Evolutionary conservation across 1,140 invertebrate species (phyloP).

Genomic region (Penaeus indicus): DNA sequence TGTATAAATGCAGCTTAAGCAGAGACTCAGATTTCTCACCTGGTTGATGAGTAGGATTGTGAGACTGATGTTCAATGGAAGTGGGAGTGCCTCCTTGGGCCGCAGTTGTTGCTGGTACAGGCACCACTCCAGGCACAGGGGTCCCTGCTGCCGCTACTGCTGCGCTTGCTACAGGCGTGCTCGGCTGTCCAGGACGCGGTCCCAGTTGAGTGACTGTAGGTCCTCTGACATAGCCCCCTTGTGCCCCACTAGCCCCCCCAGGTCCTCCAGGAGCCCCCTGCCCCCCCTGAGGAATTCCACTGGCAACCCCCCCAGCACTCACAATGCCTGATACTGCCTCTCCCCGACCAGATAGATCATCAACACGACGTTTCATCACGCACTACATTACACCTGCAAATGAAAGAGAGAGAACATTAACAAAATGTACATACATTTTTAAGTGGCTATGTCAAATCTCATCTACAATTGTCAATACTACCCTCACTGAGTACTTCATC

Average conservation of each 20-base stretch:
- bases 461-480: no score
- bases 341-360: conserved; percentile 54
- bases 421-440: no score
- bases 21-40: conserved; percentile 8
- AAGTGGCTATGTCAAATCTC: no score
- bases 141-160: conserved; percentile 20
- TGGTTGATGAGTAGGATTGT: conserved; percentile 48
- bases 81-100: conserved; percentile 40
- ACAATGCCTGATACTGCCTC: conserved; percentile 62
- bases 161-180: conserved; percentile 4
- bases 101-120: conserved; percentile 40
- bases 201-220: conserved; percentile 50
- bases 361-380: conserved; percentile 60
- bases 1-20: not conserved
- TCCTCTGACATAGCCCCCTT: conserved; percentile 47
- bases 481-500: no score
- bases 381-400: conserved; percentile 61
- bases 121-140: conserved; percentile 41
- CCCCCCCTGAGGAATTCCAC: conserved; percentile 51
- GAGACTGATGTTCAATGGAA: conserved; percentile 47
- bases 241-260: conserved; percentile 43
- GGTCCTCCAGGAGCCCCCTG: conserved; percentile 48
- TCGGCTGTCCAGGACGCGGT: conserved; percentile 42
- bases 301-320: conserved; percentile 51
- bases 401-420: not conserved